phyloP scores from a whole-genome alignment of 1,140 invertebrate species.

The Hermetia illucens region DNA sequence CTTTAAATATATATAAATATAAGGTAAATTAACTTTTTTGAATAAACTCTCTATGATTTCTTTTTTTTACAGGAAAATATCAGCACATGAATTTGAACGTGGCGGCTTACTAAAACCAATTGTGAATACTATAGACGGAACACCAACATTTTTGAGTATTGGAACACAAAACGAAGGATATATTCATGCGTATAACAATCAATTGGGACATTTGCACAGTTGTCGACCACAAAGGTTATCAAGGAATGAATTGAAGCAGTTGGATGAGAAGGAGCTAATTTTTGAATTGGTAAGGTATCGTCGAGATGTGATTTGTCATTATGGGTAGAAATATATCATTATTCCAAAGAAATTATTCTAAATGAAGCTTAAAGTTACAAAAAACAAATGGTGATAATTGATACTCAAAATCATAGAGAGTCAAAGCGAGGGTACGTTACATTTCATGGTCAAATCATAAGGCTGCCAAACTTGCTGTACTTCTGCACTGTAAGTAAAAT shows the following conservation, averaged over 20 bases:
- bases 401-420: no score
- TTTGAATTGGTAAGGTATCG: constrained; percentile 68
- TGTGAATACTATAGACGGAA: constrained; percentile 79
- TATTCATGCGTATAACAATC: no score
- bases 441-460: no score
- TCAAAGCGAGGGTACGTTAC: no score
- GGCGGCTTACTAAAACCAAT: constrained; percentile 82
- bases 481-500: no score
- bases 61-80: constrained; percentile 61
- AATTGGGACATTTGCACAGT: no score
- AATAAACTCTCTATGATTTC: constrained; percentile 1
- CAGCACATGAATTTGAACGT: constrained; percentile 87
- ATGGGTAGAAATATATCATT: no score
- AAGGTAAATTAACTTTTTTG: background rate
- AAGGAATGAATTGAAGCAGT: constrained; percentile 66
- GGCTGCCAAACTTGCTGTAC: no score
- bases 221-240: constrained; percentile 53
- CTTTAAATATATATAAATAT: background rate
- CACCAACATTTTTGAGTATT: constrained; percentile 70
- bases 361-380: no score
- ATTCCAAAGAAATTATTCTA: no score
- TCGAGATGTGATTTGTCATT: constrained; percentile 8
- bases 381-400: no score
- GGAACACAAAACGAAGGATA: constrained; percentile 31
- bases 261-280: constrained; percentile 89